These are phyloP conservation scores for Yponomeuta evonymella DNA, from an alignment of 2,888 invertebrate species.

Conservation along the genomic window DNA sequence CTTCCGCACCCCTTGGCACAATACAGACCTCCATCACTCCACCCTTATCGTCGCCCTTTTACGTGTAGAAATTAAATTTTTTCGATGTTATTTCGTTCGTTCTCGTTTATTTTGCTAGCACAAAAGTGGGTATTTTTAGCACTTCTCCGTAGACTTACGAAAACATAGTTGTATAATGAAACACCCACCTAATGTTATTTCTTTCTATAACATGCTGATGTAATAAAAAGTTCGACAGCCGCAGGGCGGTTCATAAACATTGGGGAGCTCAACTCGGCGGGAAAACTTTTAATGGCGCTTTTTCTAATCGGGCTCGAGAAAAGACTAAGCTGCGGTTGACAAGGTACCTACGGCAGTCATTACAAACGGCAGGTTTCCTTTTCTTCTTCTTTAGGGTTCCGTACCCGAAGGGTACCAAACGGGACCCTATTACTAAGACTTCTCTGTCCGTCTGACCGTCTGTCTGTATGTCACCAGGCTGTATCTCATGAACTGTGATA, in stretches of 20 bases:
- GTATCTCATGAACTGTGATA: no score
- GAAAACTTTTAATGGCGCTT: conserved; percentile 46
- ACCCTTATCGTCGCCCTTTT: conserved; percentile 4
- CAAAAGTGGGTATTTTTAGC: not conserved
- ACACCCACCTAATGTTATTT: not conserved
- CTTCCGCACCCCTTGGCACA: conserved; percentile 4
- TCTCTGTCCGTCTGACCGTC: no score
- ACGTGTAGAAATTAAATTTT: not conserved
- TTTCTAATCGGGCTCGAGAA: conserved; percentile 9
- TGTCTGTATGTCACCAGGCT: no score
- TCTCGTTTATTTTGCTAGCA: not conserved
- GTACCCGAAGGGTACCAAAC: no score
- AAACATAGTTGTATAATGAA: no score
- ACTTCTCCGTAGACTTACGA: not conserved
- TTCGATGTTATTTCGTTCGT: not conserved
- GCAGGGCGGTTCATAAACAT: no score
- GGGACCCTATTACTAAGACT: no score
- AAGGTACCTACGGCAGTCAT: no score
- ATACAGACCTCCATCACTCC: conserved; percentile 1
- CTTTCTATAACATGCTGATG: not conserved
- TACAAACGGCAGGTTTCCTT: no score
- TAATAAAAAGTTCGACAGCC: no score
- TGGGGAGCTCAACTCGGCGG: conserved; percentile 17
- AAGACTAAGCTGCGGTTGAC: conserved; percentile 1
- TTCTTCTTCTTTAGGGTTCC: no score